Base-by-base conservation (phyloP, 2,888 invertebrate species). In the Chrysomela aeneicollis region DNA sequence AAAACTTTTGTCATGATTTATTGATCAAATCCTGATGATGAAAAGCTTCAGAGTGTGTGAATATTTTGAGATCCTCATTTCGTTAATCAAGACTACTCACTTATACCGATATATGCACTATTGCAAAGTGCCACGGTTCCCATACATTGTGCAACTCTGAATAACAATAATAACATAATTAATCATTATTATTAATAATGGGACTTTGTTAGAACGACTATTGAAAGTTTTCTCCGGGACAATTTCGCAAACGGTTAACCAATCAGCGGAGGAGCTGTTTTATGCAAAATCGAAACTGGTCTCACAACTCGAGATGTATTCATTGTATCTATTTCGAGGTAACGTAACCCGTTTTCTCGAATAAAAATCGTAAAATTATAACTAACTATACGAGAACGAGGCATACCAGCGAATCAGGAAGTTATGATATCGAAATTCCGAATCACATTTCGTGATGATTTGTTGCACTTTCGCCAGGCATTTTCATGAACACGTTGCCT, bases 391-490 rank as follows among this genome's bases (percentile, higher is more conserved):
- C 17, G 46, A 18, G 15, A 12, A 10, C 17, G 47, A 57, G 21
- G 10, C 42, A 10, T 22, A 22, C 37, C 15, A 32, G 37, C 42
- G 42, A 57, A 57, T 57, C 42, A 47, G 46, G 46, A 26, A 46
- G 55, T 61, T 42, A 51, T 26, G 58, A 22, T 61, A 65, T 65
- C 65, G 32, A 61, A 61, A 54, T 58, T 46, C 58, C 59, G 66
- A 60, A 60, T 63, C 63, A 53, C 42, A 70, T 64, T 68, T 66
- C 66, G 66, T 63, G 66, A n/a, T n/a, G n/a, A 66, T 66, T 63
- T 63, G 60, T 53, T 51, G 51, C 63, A 66, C 68, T 66, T 66
- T 66, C 63, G 62, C 63, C 57, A 8, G 32, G 52, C 18, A 50
- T 63, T 49, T 51, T 55, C 60, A 17, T 32, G 37, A 35, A 50